Base-by-base conservation (phyloP, 2,797 vertebrate genomes). In the Pseudomugil gertrudae region DNA sequence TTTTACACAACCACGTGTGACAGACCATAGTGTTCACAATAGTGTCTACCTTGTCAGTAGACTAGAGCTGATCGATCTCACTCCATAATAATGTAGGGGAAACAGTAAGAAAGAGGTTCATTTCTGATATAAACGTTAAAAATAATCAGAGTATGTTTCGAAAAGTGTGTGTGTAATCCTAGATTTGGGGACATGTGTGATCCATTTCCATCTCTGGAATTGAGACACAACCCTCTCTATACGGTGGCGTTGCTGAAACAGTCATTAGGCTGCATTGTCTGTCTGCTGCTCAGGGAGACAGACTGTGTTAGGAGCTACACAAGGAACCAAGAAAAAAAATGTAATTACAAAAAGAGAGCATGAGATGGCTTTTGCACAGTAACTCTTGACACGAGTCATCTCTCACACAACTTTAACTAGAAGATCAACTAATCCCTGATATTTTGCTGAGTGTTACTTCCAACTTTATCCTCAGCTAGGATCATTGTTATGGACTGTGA, bases 181-280 rank as follows among this genome's bases (percentile, higher is more conserved):
- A 68, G 58, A 55, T 59, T 78, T 72, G 60, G 14, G 58, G 64
- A 52, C 51, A 50, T 4, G 19, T 57, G 29, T 17, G 74, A 78
- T 78, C 66, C 59, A 83, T 85, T 84, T 79, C 74, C 58, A 66
- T 55, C 27, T 26, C 64, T 67, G 21, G 66, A 80, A 72, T 70
- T 77, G 73, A 64, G 17, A 69, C 70, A 69, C 63, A 68, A 66
- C 63, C 74, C 35, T 27, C 5, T 62, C 15, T n/a, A n/a, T 45
- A 17, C 61, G 33, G 60, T 58, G 1, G 33, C 58, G 58, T 43
- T 66, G 40, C 74, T 57, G 61, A 80, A 80, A 69, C 43, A 62
- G 57, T 70, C 65, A 64, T 71, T 59, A 75, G 47, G 59, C 30
- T 58, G 61, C 59, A 76, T 78, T 56, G 65, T 66, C 65, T 24